These are phyloP conservation scores for Arctopsyche grandis DNA, from an alignment of 1,140 invertebrate species.

Conservation along the genomic window DNA sequence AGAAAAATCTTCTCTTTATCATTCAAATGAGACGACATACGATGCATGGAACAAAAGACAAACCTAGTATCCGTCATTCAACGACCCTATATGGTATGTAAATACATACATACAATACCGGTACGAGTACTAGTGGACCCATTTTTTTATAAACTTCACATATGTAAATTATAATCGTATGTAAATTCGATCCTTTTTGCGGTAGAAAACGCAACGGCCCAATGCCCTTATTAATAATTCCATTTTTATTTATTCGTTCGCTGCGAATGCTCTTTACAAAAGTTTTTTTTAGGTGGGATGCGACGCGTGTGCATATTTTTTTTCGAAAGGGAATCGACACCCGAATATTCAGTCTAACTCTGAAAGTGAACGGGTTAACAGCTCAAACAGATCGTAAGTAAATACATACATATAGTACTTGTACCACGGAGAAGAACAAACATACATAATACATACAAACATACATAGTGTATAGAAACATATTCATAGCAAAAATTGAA, in stretches of 20 bases:
- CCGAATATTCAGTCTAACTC: background rate
- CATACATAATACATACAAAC: too few species aligned
- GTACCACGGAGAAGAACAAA: too few species aligned
- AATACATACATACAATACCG: conserved; percentile 4
- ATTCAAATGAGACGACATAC: conserved; percentile 52
- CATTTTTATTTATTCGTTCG: background rate
- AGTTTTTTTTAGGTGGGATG: background rate
- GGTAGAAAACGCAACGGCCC: background rate
- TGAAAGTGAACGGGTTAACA: conserved; percentile 33
- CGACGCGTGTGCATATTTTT: background rate
- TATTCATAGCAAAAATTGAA: too few species aligned
- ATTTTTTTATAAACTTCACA: background rate
- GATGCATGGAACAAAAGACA: conserved; percentile 49
- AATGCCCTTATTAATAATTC: conserved; percentile 31
- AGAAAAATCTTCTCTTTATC: background rate
- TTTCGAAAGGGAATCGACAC: background rate
- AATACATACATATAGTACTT: background rate
- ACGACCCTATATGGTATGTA: too few species aligned
- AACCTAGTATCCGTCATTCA: conserved; percentile 31
- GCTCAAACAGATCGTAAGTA: background rate
- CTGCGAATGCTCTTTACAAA: background rate
- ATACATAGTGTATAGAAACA: too few species aligned
- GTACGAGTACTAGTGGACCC: conserved; percentile 2
- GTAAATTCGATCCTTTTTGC: conserved; percentile 53
- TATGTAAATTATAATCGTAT: conserved; percentile 55